Base-by-base conservation (phyloP, 2,888 invertebrate genomes). In the Trachelus troglodyta region DNA sequence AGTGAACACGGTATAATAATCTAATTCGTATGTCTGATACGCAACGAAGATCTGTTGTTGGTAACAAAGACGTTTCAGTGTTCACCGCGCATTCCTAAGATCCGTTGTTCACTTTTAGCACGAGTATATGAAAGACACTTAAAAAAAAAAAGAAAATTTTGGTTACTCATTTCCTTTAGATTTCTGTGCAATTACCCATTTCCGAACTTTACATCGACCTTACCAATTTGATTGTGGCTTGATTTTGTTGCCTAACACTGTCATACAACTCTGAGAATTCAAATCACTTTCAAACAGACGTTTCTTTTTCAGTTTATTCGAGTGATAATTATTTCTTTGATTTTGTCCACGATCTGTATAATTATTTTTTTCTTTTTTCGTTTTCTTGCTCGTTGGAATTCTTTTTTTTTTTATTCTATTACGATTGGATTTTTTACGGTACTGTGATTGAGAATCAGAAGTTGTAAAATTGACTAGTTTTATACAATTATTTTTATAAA, bases 401-500 rank as follows among this genome's bases (percentile, higher is more conserved):
- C 35, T n/a, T 31, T 74, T 74, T 37, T 79, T 56, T 40, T 76
- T 77, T 69, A 75, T 68, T 77, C 76, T 75, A 79, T 82, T 71
- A 77, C 79, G 76, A 85, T 86, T 83, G 81, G 83, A 87, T 84
- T 87, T 88, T 87, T 87, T 86, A 87, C 77, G 80, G 84, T 86
- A 87, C 82, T 83, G 89, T 89, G 91, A 91, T 91, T 90, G 90
- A 88, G 85, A 85, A 84, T 90, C 90, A 90, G 91, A 89, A 81
- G 83, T 91, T 91, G 91, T 89, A 85, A 88, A 90, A 91, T 90
- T 90, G 91, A 90, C 90, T 90, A 91, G 90, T 91, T 91, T 91
- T 91, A 91, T 91, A 91, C 89, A 91, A 91, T 91, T 91, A 91
- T 91, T 91, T 91, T 91, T 91, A 91, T 91, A 91, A 91, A 87